Percentiles rank a stretch among this genome's conserved stretches.
Evolutionary conservation across 2,797 vertebrate genomes (phyloP).

Genomic region (Spea hammondii): DNA sequence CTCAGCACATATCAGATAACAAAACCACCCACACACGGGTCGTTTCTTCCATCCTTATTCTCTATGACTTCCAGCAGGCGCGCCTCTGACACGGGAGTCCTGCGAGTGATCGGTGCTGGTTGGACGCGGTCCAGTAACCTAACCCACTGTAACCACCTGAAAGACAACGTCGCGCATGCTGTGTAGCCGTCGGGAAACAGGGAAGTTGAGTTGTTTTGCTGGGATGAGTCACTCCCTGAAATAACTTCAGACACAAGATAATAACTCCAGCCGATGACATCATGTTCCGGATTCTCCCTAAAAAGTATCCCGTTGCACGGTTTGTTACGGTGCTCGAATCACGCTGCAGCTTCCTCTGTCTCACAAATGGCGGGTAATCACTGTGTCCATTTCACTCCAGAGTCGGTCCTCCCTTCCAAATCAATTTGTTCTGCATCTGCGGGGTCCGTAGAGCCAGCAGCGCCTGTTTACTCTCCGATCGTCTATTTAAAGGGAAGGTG

Average conservation of each 20-base stretch:
- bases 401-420: background rate
- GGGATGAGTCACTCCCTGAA: conserved; percentile 44
- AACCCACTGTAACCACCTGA: too few species aligned
- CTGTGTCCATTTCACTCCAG: background rate
- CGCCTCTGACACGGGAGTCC: too few species aligned
- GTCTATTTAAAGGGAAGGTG: too few species aligned
- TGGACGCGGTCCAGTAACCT: too few species aligned
- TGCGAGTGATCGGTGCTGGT: too few species aligned
- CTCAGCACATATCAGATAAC: too few species aligned
- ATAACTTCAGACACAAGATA: conserved; percentile 33
- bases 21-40: too few species aligned
- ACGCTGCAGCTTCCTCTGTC: background rate
- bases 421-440: background rate
- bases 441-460: too few species aligned
- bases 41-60: too few species aligned
- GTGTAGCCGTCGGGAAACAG: background rate
- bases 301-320: background rate
- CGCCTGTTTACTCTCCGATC: too few species aligned
- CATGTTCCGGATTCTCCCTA: conserved; percentile 24
- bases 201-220: background rate
- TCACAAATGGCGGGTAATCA: conserved; percentile 33
- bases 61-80: too few species aligned
- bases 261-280: conserved; percentile 29
- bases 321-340: fast-evolving
- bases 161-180: background rate